A percentile compares a stretch with the other conserved stretches of the same genome.
phyloP scores from a whole-genome alignment of 2,113 vertebrate species.

The Baryphthengus martii region DNA sequence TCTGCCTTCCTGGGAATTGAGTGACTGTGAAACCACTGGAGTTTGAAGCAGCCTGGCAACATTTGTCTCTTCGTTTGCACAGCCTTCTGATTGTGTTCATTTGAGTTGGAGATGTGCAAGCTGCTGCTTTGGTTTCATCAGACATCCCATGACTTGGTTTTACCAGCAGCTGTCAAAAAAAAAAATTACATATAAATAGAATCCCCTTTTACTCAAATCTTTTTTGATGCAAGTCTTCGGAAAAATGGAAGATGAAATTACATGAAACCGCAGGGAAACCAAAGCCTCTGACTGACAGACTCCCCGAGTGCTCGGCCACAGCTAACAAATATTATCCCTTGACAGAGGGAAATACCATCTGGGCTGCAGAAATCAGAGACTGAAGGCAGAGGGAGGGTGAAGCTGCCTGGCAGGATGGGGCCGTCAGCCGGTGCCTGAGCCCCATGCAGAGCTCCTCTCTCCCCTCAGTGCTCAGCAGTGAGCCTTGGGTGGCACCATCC shows the following conservation, averaged over 20 bases:
- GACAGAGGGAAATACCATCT: background rate
- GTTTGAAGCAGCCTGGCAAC: background rate
- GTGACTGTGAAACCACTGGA: background rate
- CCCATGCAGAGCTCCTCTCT: accelerated
- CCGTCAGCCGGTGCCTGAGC: background rate
- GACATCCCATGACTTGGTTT: background rate
- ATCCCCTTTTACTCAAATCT: background rate
- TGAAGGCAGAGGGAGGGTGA: background rate
- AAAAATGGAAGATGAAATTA: background rate
- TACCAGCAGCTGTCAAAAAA: background rate
- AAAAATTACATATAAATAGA: background rate
- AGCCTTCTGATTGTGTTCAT: background rate
- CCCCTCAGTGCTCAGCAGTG: background rate
- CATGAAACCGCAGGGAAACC: background rate
- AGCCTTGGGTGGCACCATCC: accelerated
- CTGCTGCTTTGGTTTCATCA: background rate
- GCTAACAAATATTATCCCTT: background rate
- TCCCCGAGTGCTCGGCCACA: accelerated
- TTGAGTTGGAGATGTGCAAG: background rate
- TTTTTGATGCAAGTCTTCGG: background rate
- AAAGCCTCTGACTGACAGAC: background rate
- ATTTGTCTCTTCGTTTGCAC: background rate
- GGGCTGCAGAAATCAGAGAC: background rate
- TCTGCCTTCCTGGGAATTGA: background rate
- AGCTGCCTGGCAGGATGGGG: background rate